phyloP scores from a whole-genome alignment of 2,888 invertebrate genomes.

The Stenodera caucasica region DNA sequence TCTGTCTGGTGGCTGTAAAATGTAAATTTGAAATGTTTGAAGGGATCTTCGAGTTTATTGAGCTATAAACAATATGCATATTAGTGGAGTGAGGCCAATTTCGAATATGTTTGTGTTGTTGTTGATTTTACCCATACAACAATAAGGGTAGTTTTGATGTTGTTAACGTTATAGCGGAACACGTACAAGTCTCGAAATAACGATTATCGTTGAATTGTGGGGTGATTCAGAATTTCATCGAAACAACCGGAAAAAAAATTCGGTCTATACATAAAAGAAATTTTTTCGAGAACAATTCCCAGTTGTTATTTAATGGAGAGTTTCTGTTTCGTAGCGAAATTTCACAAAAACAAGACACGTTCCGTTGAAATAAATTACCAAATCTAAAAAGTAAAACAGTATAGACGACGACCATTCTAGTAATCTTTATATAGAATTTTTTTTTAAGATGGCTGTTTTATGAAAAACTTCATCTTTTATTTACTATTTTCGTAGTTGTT shows the following conservation, averaged over 20 bases:
- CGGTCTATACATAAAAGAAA: too few relatives aligned
- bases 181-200: not conserved
- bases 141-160: not conserved
- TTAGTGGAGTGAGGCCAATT: constrained; percentile 13
- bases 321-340: too few relatives aligned
- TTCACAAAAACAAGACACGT: constrained; percentile 6
- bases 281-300: too few relatives aligned
- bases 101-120: not conserved
- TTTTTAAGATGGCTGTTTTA: not conserved
- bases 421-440: not conserved
- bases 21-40: constrained; percentile 16
- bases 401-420: not conserved
- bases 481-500: not conserved
- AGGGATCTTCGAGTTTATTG: constrained; percentile 19
- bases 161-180: not conserved
- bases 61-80: constrained; percentile 23
- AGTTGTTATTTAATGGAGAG: too few relatives aligned
- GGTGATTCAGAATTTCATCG: too few relatives aligned
- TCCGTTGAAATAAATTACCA: not conserved
- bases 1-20: constrained; percentile 7
- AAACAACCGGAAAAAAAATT: too few relatives aligned
- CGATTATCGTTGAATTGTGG: not conserved
- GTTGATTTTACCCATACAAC: not conserved
- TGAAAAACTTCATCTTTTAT: constrained; percentile 6
- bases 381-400: not conserved